Evolutionary conservation across 2,888 invertebrate species (phyloP).

Genomic region (Thalpophila matura): DNA sequence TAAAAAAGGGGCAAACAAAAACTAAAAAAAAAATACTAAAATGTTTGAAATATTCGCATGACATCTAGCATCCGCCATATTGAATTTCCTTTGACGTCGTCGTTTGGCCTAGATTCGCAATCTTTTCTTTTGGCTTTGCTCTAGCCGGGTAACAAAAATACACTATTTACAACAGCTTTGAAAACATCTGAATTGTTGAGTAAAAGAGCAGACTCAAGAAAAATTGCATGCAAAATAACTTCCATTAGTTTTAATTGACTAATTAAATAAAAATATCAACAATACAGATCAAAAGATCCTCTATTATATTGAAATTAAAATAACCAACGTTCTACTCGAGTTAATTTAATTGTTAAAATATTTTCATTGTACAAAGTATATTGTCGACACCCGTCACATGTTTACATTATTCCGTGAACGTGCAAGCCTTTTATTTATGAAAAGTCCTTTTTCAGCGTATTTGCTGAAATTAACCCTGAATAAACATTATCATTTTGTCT

Average conservation of each 20-base stretch:
- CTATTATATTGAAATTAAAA: conserved; percentile 35
- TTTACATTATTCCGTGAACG: conserved; percentile 24
- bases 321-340: conserved; percentile 22
- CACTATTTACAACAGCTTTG: not conserved
- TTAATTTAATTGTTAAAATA: conserved; percentile 47
- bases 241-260: too few relatives aligned
- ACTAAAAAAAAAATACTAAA: not conserved
- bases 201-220: not conserved
- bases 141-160: not conserved
- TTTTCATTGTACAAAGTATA: conserved; percentile 46
- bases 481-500: conserved; percentile 34
- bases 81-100: conserved; percentile 16
- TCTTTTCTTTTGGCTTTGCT: conserved; percentile 3
- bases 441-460: conserved; percentile 47
- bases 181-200: not conserved
- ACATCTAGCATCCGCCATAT: conserved; percentile 15
- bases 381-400: conserved; percentile 48
- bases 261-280: not conserved
- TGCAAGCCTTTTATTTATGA: conserved; percentile 45
- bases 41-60: conserved; percentile 3
- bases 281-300: conserved; percentile 13
- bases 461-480: conserved; percentile 47
- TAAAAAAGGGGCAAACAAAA: not conserved
- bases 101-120: conserved; percentile 11
- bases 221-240: conserved; percentile 9